Base-by-base conservation (phyloP, 2,113 vertebrate genomes). In the Lamprotornis superbus region DNA sequence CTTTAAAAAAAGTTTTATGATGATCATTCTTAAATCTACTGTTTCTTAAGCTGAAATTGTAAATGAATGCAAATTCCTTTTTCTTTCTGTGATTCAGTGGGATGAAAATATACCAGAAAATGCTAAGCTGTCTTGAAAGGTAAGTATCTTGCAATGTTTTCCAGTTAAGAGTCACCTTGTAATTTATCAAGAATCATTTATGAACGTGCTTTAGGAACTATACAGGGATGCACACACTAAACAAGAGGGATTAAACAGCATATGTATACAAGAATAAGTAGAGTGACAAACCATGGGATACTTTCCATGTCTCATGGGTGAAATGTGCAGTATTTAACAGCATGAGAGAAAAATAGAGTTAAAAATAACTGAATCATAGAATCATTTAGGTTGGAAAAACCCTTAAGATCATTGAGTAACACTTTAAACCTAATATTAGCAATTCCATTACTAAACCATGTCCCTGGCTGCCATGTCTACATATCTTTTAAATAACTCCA, bases 361-460 rank as follows among this genome's bases (percentile, higher is more conserved):
- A 53, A 52, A 77, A 82, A 46, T n/a, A 37, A 46, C 7, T 25
- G 52, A 67, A 60, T 60, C 11, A 17, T 17, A 52, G 46, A 52
- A 46, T 15, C 0, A 0, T 33, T 59, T 59, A n/a, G 5, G 10
- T 52, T 52, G 23, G 27, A 28, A 50, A 73, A 37, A 3, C 6
- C 15, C 12, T 33, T 52, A 23, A 52, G 18, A 52, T 37, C 52
- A 33, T 17, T 74, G 12, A 37, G 8, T 50, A 52, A 42, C 21
- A 20, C 18, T 65, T 22, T 50, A 37, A 74, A 37, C 22, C 13
- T 33, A 63, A 56, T 25, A 42, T 27, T 80, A 5, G 7, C 9
- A 14, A 8, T 57, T 73, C 21, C 33, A 11, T 10, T 40, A 22
- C 30, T n/a, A 74, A 59, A 21, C 33, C 12, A 21, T 52, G 10